Evolutionary conservation across 2,113 vertebrate genomes (phyloP).

Genomic region (Leptosomus discolor): DNA sequence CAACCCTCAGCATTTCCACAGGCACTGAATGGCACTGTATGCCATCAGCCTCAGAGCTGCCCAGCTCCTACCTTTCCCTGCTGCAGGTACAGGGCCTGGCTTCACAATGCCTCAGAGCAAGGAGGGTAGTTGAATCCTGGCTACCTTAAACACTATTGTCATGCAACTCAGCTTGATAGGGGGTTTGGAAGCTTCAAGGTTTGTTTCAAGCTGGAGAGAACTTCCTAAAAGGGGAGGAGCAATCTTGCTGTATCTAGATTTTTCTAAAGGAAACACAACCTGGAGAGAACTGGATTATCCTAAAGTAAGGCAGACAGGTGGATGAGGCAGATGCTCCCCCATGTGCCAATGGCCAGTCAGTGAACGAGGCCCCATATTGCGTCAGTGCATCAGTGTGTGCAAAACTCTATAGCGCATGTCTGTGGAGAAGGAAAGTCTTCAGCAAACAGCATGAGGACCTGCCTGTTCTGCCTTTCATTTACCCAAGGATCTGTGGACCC

Average conservation of each 20-base stretch:
- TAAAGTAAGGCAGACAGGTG: not conserved
- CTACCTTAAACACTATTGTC: not conserved
- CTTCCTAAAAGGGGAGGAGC: not conserved
- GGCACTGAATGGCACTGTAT: not conserved
- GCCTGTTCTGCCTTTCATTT: not conserved
- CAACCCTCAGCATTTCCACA: not conserved
- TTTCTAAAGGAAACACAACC: not conserved
- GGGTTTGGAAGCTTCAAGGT: too few relatives aligned
- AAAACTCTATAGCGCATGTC: not conserved
- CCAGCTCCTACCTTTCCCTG: not conserved
- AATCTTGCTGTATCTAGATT: not conserved
- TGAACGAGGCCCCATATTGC: accelerated
- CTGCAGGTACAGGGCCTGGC: not conserved
- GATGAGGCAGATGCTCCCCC: not conserved
- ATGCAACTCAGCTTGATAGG: too few relatives aligned
- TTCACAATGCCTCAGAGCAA: not conserved
- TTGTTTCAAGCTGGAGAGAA: not conserved
- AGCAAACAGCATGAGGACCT: not conserved
- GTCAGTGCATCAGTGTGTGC: not conserved
- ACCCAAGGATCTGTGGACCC: not conserved
- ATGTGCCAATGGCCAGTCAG: not conserved
- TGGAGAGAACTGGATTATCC: not conserved
- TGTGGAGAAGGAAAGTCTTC: not conserved
- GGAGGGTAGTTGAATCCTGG: accelerated
- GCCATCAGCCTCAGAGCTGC: not conserved